Percentiles rank a stretch among this genome's conserved stretches.
These are phyloP conservation scores for Caenorhabditis plicata DNA, from an alignment of 2,888 invertebrate species.

Conservation along the genomic window DNA sequence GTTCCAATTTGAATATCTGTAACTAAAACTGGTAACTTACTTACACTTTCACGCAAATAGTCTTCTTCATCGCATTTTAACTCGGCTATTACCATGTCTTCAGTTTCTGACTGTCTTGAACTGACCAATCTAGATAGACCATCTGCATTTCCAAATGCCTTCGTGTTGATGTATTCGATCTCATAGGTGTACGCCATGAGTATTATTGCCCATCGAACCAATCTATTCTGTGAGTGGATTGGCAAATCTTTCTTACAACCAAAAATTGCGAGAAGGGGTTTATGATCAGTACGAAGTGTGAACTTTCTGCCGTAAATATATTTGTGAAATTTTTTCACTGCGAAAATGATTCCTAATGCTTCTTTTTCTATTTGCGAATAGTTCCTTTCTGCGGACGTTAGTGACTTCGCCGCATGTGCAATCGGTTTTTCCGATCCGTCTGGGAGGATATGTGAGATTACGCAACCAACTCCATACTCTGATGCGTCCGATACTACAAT, in stretches of 20 bases:
- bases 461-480: slow-evolving; percentile 33
- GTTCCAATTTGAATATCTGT: no score
- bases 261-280: slow-evolving; percentile 14
- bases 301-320: slow-evolving; percentile 19
- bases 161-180: no score
- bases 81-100: no score
- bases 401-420: slow-evolving; percentile 26
- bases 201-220: slow-evolving; percentile 20
- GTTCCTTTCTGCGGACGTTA: slow-evolving; percentile 23
- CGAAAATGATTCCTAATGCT: slow-evolving; percentile 28
- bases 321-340: slow-evolving; percentile 13
- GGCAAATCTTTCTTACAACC: neutral
- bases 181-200: no score
- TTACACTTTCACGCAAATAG: no score
- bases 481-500: slow-evolving; percentile 48
- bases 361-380: slow-evolving; percentile 36
- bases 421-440: slow-evolving; percentile 31
- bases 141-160: no score
- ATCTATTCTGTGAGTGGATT: slow-evolving; percentile 2
- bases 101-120: no score
- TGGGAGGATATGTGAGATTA: slow-evolving; percentile 26
- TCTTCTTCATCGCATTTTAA: no score
- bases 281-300: slow-evolving; percentile 28
- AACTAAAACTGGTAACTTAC: no score
- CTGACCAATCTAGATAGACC: no score